Conservation (phyloP, 2,888 invertebrate species). For the Acanthopleura granulata region DNA sequence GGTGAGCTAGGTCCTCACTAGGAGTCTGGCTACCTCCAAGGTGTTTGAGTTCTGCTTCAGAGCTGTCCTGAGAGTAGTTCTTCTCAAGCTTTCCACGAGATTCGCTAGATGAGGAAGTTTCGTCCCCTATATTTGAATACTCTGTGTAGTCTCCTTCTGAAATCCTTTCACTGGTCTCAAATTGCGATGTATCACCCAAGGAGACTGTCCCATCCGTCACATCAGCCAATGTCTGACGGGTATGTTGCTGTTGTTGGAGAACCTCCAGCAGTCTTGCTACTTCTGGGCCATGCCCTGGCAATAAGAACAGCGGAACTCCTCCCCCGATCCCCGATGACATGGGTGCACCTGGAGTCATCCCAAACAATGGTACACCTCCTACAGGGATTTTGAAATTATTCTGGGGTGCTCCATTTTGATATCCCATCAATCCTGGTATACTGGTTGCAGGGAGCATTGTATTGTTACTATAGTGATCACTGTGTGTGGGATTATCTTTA, state of each 20-base stretch:
- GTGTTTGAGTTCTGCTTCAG: slow-evolving; percentile 8
- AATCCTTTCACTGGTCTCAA: background rate
- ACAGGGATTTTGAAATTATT: background rate
- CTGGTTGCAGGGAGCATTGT: too few species aligned
- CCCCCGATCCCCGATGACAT: background rate
- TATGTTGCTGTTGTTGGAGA: slow-evolving; percentile 33
- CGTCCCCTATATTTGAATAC: background rate
- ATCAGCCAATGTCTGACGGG: background rate
- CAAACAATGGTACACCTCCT: slow-evolving; percentile 13
- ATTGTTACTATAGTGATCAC: too few species aligned
- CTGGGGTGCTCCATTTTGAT: background rate
- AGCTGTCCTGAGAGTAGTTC: background rate
- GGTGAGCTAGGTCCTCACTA: background rate
- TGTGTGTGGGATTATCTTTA: too few species aligned
- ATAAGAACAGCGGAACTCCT: slow-evolving; percentile 32
- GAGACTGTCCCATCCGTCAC: background rate
- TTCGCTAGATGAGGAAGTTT: background rate
- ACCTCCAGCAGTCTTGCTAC: slow-evolving; percentile 47
- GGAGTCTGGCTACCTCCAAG: background rate
- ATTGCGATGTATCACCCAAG: background rate
- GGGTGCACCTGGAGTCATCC: background rate
- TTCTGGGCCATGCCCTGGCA: slow-evolving; percentile 47
- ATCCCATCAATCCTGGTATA: too few species aligned
- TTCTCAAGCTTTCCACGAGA: background rate
- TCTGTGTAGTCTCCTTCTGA: background rate